phyloP scores from a whole-genome alignment of 1,140 invertebrate species.

The Bacillus rossius region DNA sequence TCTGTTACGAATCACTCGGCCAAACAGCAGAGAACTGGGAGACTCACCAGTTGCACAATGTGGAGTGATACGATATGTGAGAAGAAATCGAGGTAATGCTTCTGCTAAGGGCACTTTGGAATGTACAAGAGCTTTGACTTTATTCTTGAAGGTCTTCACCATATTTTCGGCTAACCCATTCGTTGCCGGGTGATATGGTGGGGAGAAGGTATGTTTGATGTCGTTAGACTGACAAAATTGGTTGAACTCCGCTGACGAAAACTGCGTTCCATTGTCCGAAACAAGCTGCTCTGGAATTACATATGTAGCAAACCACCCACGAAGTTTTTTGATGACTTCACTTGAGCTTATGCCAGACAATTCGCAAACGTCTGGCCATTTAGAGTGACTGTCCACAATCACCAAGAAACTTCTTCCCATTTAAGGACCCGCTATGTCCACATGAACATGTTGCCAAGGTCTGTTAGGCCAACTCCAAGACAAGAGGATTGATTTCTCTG shows the following conservation, averaged over 20 bases:
- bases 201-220: slow-evolving; percentile 12
- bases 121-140: not conserved
- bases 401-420: slow-evolving; percentile 29
- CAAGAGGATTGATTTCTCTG: slow-evolving; percentile 14
- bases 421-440: slow-evolving; percentile 32
- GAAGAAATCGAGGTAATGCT: not conserved
- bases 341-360: not conserved
- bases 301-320: slow-evolving; percentile 22
- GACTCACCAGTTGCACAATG: not conserved
- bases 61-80: not conserved
- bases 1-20: not conserved
- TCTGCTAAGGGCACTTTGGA: not conserved
- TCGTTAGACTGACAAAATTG: slow-evolving; percentile 16
- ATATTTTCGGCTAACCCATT: slow-evolving; percentile 25
- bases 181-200: slow-evolving; percentile 24
- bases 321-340: slow-evolving; percentile 6
- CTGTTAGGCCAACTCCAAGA: slow-evolving; percentile 26
- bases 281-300: slow-evolving; percentile 22
- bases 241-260: slow-evolving; percentile 14
- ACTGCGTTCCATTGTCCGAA: slow-evolving; percentile 21
- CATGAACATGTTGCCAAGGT: slow-evolving; percentile 29
- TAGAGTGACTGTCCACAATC: slow-evolving; percentile 21
- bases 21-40: not conserved
- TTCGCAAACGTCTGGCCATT: slow-evolving; percentile 1
- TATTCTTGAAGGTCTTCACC: slow-evolving; percentile 9